A percentile compares a stretch with the other conserved stretches of the same genome.
Conservation (phyloP, 2,113 vertebrate species). For the Psilopogon haemacephalus region DNA sequence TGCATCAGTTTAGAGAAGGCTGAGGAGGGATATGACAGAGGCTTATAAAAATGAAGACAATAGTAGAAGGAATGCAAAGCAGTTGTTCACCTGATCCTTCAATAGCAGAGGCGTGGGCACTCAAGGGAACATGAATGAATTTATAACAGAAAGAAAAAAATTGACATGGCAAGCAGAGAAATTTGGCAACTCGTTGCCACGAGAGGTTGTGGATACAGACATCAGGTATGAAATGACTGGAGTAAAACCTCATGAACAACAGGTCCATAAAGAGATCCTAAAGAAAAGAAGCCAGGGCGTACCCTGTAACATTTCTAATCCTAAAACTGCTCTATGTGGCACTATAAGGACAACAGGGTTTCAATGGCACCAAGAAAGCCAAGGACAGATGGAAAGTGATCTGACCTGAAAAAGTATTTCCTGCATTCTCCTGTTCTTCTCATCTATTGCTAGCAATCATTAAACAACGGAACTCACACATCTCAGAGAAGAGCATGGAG, state of each 20-base stretch:
- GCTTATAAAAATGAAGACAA: background rate
- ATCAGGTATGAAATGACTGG: background rate
- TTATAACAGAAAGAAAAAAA: background rate
- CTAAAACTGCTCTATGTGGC: background rate
- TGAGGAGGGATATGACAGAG: background rate
- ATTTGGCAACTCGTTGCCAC: background rate
- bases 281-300: background rate
- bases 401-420: background rate
- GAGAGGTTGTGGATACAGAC: background rate
- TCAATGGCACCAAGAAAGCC: background rate
- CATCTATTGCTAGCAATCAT: background rate
- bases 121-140: too few species aligned
- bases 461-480: background rate
- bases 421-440: background rate
- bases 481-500: background rate
- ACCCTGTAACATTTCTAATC: background rate
- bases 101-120: background rate
- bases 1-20: fast-evolving
- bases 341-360: fast-evolving
- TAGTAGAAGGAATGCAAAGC: background rate
- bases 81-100: background rate
- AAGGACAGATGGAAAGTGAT: background rate
- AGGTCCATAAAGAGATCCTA: background rate
- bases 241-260: background rate
- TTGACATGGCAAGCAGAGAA: background rate